A percentile compares a stretch with the other conserved stretches of the same genome.
Conservation (phyloP, 1,140 invertebrate species). For the Lysiphlebus fabarum region DNA sequence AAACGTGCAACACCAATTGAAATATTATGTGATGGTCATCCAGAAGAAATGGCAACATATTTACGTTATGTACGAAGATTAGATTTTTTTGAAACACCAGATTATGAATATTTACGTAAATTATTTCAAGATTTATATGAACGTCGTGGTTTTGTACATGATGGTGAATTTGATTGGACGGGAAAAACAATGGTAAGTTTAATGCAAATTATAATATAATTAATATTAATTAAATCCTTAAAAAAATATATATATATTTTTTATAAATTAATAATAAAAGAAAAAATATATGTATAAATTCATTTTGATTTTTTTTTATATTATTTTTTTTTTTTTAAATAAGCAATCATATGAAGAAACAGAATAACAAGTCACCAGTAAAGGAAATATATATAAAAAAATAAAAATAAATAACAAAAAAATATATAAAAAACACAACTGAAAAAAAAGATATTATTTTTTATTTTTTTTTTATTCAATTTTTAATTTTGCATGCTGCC, state of each 20-base stretch:
- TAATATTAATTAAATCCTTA: no score
- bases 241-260: neutral
- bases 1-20: slow-evolving; percentile 98
- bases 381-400: no score
- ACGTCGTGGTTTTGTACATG: slow-evolving; percentile 86
- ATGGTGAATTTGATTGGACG: slow-evolving; percentile 98
- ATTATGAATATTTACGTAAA: slow-evolving; percentile 97
- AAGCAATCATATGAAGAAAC: no score
- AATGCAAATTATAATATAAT: slow-evolving; percentile 20
- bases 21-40: slow-evolving; percentile 95
- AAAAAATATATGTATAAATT: neutral
- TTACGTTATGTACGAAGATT: slow-evolving; percentile 93
- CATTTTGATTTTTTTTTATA: no score
- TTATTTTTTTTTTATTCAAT: slow-evolving; percentile 31
- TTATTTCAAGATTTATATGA: slow-evolving; percentile 95
- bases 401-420: no score
- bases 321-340: no score
- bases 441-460: slow-evolving; percentile 1
- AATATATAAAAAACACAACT: neutral
- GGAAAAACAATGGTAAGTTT: slow-evolving; percentile 85
- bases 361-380: no score
- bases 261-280: no score
- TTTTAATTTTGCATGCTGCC: slow-evolving; percentile 57
- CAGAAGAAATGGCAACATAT: slow-evolving; percentile 96
- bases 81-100: slow-evolving; percentile 99